These are phyloP conservation scores for Platypus cylindrus DNA, from an alignment of 2,888 invertebrate species.

Conservation along the genomic window DNA sequence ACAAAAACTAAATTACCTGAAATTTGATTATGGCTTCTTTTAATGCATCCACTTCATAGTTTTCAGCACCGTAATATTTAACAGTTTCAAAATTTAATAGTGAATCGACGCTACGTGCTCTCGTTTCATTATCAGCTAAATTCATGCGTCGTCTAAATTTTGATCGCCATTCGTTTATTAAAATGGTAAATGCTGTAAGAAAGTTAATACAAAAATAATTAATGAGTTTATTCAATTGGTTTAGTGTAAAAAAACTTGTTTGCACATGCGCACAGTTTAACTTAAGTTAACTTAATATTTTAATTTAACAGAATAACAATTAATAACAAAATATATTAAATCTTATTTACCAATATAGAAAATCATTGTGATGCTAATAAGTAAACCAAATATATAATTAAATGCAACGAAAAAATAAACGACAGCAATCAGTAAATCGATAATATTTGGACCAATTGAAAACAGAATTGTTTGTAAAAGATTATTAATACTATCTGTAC, in stretches of 20 bases:
- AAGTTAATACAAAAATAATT: too few relatives aligned
- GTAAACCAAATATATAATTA: constrained; percentile 76
- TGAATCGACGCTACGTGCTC: constrained; percentile 89
- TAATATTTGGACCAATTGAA: constrained; percentile 10
- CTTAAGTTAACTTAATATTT: too few relatives aligned
- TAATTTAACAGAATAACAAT: too few relatives aligned
- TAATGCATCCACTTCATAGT: constrained; percentile 80
- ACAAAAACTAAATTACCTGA: constrained; percentile 57
- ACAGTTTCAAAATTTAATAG: constrained; percentile 96
- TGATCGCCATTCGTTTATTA: constrained; percentile 97
- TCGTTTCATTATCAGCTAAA: constrained; percentile 81
- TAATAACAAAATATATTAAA: too few relatives aligned
- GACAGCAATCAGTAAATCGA: constrained; percentile 11
- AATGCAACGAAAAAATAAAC: constrained; percentile 12
- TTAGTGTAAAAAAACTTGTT: too few relatives aligned
- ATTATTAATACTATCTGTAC: constrained; percentile 89
- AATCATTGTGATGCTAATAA: constrained; percentile 85
- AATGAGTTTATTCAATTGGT: too few relatives aligned
- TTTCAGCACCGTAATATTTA: constrained; percentile 92
- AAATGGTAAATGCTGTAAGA: constrained; percentile 64
- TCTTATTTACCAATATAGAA: constrained; percentile 82
- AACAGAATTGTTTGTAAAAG: constrained; percentile 12
- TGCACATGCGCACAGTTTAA: too few relatives aligned
- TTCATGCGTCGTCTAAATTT: constrained; percentile 93
- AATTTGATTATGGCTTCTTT: constrained; percentile 70